These are phyloP conservation scores for Drosophila takahashii DNA, from an alignment of 1,140 invertebrate genomes.

Conservation along the genomic window DNA sequence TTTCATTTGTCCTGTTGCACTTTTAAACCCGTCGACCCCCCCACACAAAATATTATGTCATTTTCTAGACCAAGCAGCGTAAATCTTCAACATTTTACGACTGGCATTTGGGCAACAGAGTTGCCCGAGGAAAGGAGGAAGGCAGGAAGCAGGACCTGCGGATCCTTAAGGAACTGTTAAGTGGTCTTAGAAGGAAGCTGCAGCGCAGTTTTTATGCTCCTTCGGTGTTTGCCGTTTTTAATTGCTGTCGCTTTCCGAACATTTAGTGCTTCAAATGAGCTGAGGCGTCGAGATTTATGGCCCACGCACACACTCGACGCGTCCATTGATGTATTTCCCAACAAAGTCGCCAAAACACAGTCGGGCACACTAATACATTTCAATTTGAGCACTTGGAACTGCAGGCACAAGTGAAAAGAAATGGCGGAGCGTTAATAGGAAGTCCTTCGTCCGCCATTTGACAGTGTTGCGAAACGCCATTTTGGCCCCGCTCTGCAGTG, in stretches of 20 bases:
- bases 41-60: conserved; percentile 50
- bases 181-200: conserved; percentile 47
- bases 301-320: conserved; percentile 1
- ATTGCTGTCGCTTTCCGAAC: conserved; percentile 77
- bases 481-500: conserved; percentile 12
- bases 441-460: not conserved
- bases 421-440: conserved; percentile 20
- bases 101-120: conserved; percentile 40
- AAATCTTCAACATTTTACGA: conserved; percentile 43
- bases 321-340: conserved; percentile 44
- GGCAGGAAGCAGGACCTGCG: conserved; percentile 1
- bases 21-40: conserved; percentile 9
- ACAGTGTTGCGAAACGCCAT: conserved; percentile 33
- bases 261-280: conserved; percentile 76
- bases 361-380: conserved; percentile 44
- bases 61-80: conserved; percentile 38
- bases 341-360: conserved; percentile 59
- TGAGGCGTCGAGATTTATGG: conserved; percentile 77
- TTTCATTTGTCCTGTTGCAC: conserved; percentile 35
- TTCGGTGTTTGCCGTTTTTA: conserved; percentile 74
- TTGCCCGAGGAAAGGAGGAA: conserved; percentile 1
- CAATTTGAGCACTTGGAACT: conserved; percentile 51
- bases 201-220: conserved; percentile 61
- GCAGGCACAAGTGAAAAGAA: conserved; percentile 30
- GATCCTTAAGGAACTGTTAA: conserved; percentile 54